A percentile compares a stretch with the other conserved stretches of the same genome.
Conservation (phyloP, 2,888 invertebrate genomes). For the Palloptera scutellata region DNA sequence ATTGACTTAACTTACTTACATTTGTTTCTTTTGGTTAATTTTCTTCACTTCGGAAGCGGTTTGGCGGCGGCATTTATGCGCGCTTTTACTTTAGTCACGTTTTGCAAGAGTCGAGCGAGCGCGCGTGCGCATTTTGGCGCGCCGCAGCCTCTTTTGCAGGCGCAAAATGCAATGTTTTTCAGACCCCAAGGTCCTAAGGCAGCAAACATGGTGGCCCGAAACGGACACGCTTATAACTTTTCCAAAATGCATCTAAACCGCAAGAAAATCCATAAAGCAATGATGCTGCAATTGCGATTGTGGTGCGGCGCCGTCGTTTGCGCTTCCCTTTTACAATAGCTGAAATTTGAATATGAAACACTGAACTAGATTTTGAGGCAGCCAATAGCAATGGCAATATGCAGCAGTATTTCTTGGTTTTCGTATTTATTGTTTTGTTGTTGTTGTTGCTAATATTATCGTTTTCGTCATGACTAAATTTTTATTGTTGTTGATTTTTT, state of each 20-base stretch:
- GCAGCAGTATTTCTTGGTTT: too few relatives aligned
- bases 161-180: constrained; percentile 21
- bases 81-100: constrained; percentile 35
- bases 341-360: not conserved
- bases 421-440: too few relatives aligned
- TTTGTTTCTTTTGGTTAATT: not conserved
- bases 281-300: not conserved
- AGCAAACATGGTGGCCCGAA: constrained; percentile 7
- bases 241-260: not conserved
- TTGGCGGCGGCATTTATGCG: not conserved
- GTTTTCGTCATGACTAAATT: too few relatives aligned
- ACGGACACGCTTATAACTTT: not conserved
- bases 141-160: constrained; percentile 10
- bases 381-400: too few relatives aligned
- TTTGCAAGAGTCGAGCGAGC: constrained; percentile 36
- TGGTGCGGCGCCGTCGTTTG: not conserved
- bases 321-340: not conserved
- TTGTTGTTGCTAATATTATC: too few relatives aligned
- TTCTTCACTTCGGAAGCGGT: constrained; percentile 18
- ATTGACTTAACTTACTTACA: not conserved
- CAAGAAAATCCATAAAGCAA: not conserved
- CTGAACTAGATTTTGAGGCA: too few relatives aligned
- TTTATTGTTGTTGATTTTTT: too few relatives aligned
- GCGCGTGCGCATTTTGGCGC: constrained; percentile 33
- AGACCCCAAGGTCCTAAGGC: not conserved